Evolutionary conservation across 2,797 vertebrate genomes (phyloP).

Genomic region (Adelosebastes latens): DNA sequence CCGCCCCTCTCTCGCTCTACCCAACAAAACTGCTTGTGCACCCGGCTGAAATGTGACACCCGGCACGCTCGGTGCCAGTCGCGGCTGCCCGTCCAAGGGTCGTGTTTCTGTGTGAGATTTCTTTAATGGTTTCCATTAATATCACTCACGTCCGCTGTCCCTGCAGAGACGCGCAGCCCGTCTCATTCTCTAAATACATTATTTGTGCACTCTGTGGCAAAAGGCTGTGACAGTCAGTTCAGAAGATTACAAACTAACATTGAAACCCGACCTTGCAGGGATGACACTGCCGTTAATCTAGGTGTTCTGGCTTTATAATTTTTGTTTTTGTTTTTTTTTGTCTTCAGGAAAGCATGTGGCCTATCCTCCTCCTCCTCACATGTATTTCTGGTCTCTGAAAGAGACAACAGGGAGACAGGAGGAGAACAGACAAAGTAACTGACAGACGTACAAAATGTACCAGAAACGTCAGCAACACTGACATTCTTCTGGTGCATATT

Average conservation of each 20-base stretch:
- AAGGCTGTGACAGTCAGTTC: constrained; percentile 41
- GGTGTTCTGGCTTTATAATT: constrained; percentile 17
- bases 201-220: constrained; percentile 56
- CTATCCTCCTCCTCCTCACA: not conserved
- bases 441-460: constrained; percentile 15
- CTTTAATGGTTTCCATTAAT: constrained; percentile 71
- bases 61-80: not conserved
- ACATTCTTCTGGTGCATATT: not conserved
- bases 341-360: not conserved
- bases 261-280: constrained; percentile 49
- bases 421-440: constrained; percentile 7
- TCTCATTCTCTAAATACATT: constrained; percentile 53
- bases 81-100: constrained; percentile 38
- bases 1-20: not conserved
- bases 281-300: constrained; percentile 56
- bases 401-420: constrained; percentile 5
- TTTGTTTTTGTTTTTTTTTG: not conserved
- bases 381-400: constrained; percentile 15
- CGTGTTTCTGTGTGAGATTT: constrained; percentile 47
- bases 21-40: constrained; percentile 32
- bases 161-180: constrained; percentile 6
- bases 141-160: constrained; percentile 58
- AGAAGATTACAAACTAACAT: constrained; percentile 53
- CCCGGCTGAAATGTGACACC: constrained; percentile 52
- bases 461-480: not conserved